Conservation (phyloP, 2,797 vertebrate genomes). For the Brachyalestes nurse region DNA sequence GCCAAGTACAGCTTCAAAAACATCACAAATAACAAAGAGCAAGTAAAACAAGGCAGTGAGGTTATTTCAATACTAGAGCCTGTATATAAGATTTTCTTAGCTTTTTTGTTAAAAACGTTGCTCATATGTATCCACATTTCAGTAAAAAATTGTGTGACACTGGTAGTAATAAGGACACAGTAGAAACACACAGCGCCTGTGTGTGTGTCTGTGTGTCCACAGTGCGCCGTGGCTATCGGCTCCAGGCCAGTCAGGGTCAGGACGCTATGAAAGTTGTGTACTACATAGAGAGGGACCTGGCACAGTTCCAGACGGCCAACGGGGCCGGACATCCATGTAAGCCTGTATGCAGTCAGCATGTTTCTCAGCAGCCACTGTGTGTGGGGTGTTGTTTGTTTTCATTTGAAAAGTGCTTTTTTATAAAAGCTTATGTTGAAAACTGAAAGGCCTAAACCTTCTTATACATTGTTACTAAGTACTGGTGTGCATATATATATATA, state of each 20-base stretch:
- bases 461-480: too few species aligned
- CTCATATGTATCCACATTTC: neutral
- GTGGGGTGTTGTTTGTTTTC: neutral
- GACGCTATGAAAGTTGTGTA: constrained; percentile 93
- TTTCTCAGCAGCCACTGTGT: constrained; percentile 32
- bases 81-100: neutral
- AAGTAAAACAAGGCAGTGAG: neutral
- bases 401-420: neutral
- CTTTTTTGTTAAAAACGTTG: neutral
- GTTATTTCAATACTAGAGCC: neutral
- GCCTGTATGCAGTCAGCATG: constrained; percentile 67
- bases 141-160: constrained; percentile 14
- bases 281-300: constrained; percentile 92
- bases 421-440: too few species aligned
- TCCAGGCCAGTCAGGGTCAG: constrained; percentile 87
- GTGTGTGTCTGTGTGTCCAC: constrained; percentile 67
- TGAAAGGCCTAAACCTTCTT: too few species aligned
- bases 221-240: constrained; percentile 90
- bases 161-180: constrained; percentile 5
- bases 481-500: too few species aligned
- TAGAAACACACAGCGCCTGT: constrained; percentile 47
- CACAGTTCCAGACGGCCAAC: constrained; percentile 85
- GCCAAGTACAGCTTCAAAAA: neutral
- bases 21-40: neutral
- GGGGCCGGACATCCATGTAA: constrained; percentile 90